These are phyloP conservation scores for Lochmaea capreae DNA, from an alignment of 2,888 invertebrate genomes.

Conservation along the genomic window DNA sequence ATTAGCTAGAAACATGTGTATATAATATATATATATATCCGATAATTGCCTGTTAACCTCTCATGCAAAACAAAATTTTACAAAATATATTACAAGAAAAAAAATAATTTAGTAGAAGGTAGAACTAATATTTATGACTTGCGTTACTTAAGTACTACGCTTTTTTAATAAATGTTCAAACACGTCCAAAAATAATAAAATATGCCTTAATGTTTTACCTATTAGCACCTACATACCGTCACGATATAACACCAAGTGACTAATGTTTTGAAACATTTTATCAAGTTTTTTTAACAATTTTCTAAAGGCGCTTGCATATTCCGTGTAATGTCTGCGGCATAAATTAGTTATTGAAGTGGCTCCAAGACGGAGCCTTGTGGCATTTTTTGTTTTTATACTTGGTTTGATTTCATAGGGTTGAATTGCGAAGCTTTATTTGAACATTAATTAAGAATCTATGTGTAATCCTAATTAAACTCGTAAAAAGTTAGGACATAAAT, in stretches of 20 bases:
- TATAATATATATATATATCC: constrained; percentile 13
- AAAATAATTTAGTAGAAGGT: constrained; percentile 28
- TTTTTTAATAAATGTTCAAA: constrained; percentile 11
- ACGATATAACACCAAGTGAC: too few species aligned
- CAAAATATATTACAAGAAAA: constrained; percentile 29
- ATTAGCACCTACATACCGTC: not conserved
- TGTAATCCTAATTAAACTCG: constrained; percentile 3
- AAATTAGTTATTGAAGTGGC: too few species aligned
- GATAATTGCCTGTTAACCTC: constrained; percentile 36
- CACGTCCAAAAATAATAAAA: not conserved
- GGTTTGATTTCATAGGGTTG: not conserved
- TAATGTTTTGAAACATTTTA: too few species aligned
- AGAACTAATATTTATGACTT: constrained; percentile 30
- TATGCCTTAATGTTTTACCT: not conserved
- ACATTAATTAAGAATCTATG: constrained; percentile 6
- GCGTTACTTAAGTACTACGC: constrained; percentile 32
- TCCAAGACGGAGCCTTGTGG: too few species aligned
- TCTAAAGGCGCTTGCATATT: too few species aligned
- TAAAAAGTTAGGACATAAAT: constrained; percentile 30
- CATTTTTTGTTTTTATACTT: too few species aligned
- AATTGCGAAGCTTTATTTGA: not conserved
- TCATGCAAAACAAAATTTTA: constrained; percentile 33
- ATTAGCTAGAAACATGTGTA: not conserved
- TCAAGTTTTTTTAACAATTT: too few species aligned
- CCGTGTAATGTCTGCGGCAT: not conserved